Base-by-base conservation (phyloP, 2,113 vertebrate species). In the Alosa alosa region DNA sequence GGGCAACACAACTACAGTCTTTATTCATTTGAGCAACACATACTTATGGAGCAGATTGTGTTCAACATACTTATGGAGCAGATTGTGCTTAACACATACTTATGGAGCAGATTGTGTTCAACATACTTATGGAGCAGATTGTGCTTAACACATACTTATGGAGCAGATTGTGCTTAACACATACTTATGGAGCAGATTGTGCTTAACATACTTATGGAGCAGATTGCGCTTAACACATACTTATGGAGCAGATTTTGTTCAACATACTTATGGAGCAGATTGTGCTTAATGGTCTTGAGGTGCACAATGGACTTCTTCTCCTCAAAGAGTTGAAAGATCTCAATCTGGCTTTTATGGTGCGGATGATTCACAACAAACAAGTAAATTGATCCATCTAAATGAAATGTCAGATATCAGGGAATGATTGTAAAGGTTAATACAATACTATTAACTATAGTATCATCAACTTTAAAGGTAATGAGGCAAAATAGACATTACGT, bases 321-420 rank as follows among this genome's bases (percentile, higher is more conserved):
- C 83, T 96, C 94, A 31, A 93, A 89, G 91, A 96, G 96, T 87
- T 91, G 93, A 89, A 97, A 97, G 86, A 95, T 64, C 83, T 96
- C 96, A 82, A 96, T 92, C 0, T 94, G 95, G 90, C 92, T 94
- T 64, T 90, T 92, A 87, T 86, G 85, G n/a, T 93, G 89, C 57
- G 95, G 95, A 86, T 96, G 96, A 91, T 95, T 97, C 87, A 96
- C 95, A 82, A 95, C 94, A 39, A 95, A 97, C 83, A 96, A 93
- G 89, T 96, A 94, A 47, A 96, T 92, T 0, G 91, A 91, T 81
- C 92, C 83, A 0, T 95, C 96, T 96, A 88, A 50, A 87, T 36
- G n/a, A 72, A 72, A 36, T 25, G 13, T 31, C 9, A 72, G 10
- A 72, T 72, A 36, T 64, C 5, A 64, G 0, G 9, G 22, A 8